phyloP scores from a whole-genome alignment of 1,140 invertebrate genomes.

The Nasonia vitripennis region DNA sequence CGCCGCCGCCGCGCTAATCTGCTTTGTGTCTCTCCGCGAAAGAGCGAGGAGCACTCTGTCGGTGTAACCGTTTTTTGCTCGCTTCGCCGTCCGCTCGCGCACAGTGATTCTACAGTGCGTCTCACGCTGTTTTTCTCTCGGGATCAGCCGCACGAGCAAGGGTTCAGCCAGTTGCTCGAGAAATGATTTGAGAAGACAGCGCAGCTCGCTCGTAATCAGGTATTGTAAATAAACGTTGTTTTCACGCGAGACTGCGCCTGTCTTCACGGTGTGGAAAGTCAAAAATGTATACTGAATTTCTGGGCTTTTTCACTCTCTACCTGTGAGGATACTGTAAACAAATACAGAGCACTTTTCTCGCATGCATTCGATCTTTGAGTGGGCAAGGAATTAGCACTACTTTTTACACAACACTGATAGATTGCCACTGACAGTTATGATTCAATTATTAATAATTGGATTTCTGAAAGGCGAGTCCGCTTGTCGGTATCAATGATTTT shows the following conservation, averaged over 20 bases:
- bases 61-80: conserved; percentile 21
- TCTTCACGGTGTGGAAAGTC: background rate
- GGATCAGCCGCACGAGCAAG: background rate
- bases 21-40: conserved; percentile 24
- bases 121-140: background rate
- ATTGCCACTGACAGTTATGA: background rate
- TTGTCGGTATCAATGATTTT: conserved; percentile 12
- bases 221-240: background rate
- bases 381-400: too few relatives aligned
- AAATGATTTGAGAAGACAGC: conserved; percentile 17
- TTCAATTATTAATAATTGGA: conserved; percentile 27
- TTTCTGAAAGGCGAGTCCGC: background rate
- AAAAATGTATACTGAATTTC: background rate
- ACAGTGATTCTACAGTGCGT: background rate
- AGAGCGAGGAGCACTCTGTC: background rate
- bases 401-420: background rate
- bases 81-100: background rate
- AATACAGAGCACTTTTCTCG: background rate
- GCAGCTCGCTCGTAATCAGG: background rate
- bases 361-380: too few relatives aligned
- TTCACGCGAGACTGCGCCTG: too few relatives aligned
- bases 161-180: background rate
- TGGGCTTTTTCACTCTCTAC: background rate
- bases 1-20: background rate
- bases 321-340: background rate